Base-by-base conservation (phyloP, 2,797 vertebrate genomes). In the Gorsachius magnificus region DNA sequence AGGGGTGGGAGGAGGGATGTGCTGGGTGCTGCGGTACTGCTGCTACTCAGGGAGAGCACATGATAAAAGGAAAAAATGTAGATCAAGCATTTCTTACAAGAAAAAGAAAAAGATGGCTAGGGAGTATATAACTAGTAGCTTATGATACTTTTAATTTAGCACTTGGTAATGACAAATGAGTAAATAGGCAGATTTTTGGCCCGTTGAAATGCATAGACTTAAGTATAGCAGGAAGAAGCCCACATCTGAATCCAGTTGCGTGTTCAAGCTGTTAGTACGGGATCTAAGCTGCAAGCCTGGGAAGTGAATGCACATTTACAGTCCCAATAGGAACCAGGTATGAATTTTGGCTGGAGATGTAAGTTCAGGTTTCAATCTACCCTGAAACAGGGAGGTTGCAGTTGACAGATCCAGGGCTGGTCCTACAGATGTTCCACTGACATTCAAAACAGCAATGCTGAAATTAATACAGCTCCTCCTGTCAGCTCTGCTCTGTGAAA, bases 401-500 rank as follows among this genome's bases (percentile, higher is more conserved):
- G 70, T 54, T 3, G 35, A 80, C 80, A 91, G 80, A 51, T 43
- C 74, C 60, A 29, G 72, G 65, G 65, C 69, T 77, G 83, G 86
- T 86, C 83, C 89, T 95, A 80, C 94, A 95, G 86, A 93, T 92
- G 91, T 94, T 96, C 78, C 63, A 36, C 89, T 74, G 93, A 87
- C 86, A 36, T 75, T 90, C 69, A 76, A 33, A 91, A 56, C 48
- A 83, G 61, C 53, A 92, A 38, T 61, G 84, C 77, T 96, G 89
- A 93, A 94, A 89, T 89, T 77, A 75, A 79, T 74, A 69, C 10
- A 85, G 69, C 61, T 94, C 74, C 92, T 79, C 66, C 91, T 97
- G 92, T 94, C 96, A 96, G 72, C 76, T 58, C 81, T 90, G 41
- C 84, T 57, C 92, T 80, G 61, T 94, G 90, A 96, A 96, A 92